These are phyloP conservation scores for Corythaixoides concolor DNA, from an alignment of 2,113 vertebrate species.

Conservation along the genomic window DNA sequence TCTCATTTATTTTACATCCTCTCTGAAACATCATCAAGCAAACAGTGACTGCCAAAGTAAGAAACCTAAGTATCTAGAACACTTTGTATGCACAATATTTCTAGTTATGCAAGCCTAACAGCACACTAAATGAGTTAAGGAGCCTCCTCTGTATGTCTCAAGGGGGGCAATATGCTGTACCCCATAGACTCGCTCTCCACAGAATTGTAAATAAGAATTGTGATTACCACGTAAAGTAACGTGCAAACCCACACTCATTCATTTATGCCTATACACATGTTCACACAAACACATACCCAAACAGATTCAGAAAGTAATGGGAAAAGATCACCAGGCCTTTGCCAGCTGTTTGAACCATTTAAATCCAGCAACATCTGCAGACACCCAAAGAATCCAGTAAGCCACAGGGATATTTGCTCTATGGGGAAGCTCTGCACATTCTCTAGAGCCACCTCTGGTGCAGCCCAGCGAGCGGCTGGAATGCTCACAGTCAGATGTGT, in stretches of 20 bases:
- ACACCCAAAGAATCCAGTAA: neutral
- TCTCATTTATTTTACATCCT: neutral
- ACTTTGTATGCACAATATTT: neutral
- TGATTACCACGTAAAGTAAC: neutral
- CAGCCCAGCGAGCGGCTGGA: neutral
- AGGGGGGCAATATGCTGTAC: neutral
- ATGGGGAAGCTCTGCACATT: neutral
- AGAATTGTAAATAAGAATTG: neutral
- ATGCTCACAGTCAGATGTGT: neutral
- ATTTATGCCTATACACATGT: no score
- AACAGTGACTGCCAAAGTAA: constrained; percentile 4
- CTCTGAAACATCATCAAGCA: neutral
- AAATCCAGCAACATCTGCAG: neutral
- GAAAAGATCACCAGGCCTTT: neutral
- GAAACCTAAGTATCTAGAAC: constrained; percentile 22
- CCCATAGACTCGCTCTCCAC: neutral
- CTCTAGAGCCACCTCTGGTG: rapidly evolving
- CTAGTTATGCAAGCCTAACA: neutral
- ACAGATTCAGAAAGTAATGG: neutral
- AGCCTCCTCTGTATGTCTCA: neutral
- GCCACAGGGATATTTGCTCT: neutral
- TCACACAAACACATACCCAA: neutral
- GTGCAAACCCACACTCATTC: neutral
- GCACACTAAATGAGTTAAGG: neutral
- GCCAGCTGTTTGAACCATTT: neutral